A percentile compares a stretch with the other conserved stretches of the same genome.
phyloP scores from a whole-genome alignment of 2,888 invertebrate genomes.

The Epinotia demarniana region DNA sequence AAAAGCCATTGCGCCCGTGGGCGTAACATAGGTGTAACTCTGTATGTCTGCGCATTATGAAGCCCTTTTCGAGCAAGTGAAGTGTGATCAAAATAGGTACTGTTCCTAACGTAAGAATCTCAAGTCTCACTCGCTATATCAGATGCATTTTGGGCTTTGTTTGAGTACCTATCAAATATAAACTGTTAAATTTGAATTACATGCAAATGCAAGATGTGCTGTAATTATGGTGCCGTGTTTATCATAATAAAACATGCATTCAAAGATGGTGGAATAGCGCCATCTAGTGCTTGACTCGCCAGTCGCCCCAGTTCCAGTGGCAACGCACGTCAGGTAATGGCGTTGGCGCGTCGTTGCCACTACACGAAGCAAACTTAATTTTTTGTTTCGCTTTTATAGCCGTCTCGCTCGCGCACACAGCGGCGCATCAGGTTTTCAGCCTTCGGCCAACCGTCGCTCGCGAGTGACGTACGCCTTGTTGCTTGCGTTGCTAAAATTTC shows the following conservation, averaged over 20 bases:
- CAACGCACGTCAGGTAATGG: conserved; percentile 34
- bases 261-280: conserved; percentile 27
- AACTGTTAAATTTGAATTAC: too few relatives aligned
- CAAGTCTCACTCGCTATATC: too few relatives aligned
- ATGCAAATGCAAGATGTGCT: not conserved
- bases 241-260: conserved; percentile 23
- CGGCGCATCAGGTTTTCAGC: conserved; percentile 56
- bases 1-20: too few relatives aligned
- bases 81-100: too few relatives aligned
- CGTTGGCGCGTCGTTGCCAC: conserved; percentile 42
- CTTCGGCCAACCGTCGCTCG: conserved; percentile 75
- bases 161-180: too few relatives aligned
- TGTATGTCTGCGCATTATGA: too few relatives aligned
- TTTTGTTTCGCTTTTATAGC: conserved; percentile 35
- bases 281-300: conserved; percentile 43
- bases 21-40: too few relatives aligned
- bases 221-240: not conserved
- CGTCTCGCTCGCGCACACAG: conserved; percentile 40
- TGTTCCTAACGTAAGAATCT: too few relatives aligned
- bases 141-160: too few relatives aligned
- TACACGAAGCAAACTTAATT: conserved; percentile 39
- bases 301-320: conserved; percentile 20
- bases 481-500: conserved; percentile 60
- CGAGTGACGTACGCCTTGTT: conserved; percentile 60
- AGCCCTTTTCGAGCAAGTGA: too few relatives aligned